Evolutionary conservation across 2,113 vertebrate species (phyloP), one percentile per base, ranked within the genome.

Genomic region (Eleginops maclovinus): DNA sequence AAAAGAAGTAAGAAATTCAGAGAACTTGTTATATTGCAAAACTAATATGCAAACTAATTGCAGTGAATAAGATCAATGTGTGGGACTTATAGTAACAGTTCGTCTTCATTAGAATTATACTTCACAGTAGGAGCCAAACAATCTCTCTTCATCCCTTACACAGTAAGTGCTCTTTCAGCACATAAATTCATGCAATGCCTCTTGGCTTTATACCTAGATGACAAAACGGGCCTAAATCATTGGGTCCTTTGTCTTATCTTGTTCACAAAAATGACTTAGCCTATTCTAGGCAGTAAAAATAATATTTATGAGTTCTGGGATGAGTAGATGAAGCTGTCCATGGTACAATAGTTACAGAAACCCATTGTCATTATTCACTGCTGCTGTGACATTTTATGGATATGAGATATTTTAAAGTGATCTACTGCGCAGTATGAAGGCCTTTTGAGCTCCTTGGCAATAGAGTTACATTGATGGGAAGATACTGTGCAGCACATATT

Each of bases 321-420:
- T 36, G 36, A 72, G 55, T 43, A 24, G 56, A 58, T 61, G 56
- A 73, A 72, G 83, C 63, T 77, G 63, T 55, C 65, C 54, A 50
- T 50, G 56, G 50, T 63, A 31, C 46, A 62, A 68, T 21, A 47
- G 62, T 76, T 69, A 72, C 61, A 63, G 62, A 79, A 41, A 56
- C n/a, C n/a, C 47, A 24, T 10, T 36, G 28, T 66, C 66, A 59
- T 72, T 43, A 75, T 64, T 84, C 81, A 72, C 60, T 4, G 7
- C 56, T 44, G 19, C 28, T 24, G 22, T 77, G 67, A 60, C 63
- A 71, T 72, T 82, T 77, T 73, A 66, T 74, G 64, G 60, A 82
- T 72, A 72, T 80, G 71, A 22, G 40, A 53, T 70, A 63, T 63
- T 85, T 70, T 73, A 59, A 80, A 81, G 50, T 61, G 71, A 77